A percentile compares a stretch with the other conserved stretches of the same genome.
Evolutionary conservation across 2,113 vertebrate species (phyloP).

Genomic region (Lampris megalopsis): DNA sequence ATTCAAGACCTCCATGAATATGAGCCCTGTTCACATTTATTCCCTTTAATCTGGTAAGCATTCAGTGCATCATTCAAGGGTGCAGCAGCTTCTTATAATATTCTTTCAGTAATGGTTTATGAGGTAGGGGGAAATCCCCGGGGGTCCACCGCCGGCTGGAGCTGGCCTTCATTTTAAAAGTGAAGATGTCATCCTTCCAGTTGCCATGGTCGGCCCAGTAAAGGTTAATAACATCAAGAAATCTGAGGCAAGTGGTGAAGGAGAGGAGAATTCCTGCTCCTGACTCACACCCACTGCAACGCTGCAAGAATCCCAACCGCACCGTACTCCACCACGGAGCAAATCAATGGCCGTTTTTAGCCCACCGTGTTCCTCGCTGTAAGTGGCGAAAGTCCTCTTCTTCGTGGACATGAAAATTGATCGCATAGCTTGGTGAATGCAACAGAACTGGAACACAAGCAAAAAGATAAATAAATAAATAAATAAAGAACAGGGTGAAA

Average conservation of each 20-base stretch:
- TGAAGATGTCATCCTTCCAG: slow-evolving; percentile 55
- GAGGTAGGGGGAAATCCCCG: slow-evolving; percentile 40
- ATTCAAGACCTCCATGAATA: background rate
- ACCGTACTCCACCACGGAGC: slow-evolving; percentile 65
- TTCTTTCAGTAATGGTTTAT: slow-evolving; percentile 25
- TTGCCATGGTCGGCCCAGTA: slow-evolving; percentile 57
- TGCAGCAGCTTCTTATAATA: background rate
- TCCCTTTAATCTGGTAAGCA: slow-evolving; percentile 10
- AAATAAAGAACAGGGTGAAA: slow-evolving; percentile 13
- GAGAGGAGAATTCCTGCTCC: slow-evolving; percentile 54
- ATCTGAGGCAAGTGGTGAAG: slow-evolving; percentile 55
- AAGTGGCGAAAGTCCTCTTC: slow-evolving; percentile 67
- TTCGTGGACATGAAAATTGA: slow-evolving; percentile 66
- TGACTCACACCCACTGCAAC: slow-evolving; percentile 25
- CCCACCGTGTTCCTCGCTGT: slow-evolving; percentile 70
- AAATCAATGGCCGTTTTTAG: slow-evolving; percentile 75
- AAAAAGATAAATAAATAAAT: slow-evolving; percentile 34
- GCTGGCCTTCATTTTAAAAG: slow-evolving; percentile 28
- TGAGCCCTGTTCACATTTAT: background rate
- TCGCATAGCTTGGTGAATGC: slow-evolving; percentile 57
- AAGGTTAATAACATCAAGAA: slow-evolving; percentile 67
- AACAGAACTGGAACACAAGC: slow-evolving; percentile 42
- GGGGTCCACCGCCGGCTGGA: slow-evolving; percentile 10
- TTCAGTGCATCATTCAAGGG: slow-evolving; percentile 3
- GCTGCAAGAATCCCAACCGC: slow-evolving; percentile 61